Base-by-base conservation (phyloP, 2,888 invertebrate species). In the Mythimna albipuncta region DNA sequence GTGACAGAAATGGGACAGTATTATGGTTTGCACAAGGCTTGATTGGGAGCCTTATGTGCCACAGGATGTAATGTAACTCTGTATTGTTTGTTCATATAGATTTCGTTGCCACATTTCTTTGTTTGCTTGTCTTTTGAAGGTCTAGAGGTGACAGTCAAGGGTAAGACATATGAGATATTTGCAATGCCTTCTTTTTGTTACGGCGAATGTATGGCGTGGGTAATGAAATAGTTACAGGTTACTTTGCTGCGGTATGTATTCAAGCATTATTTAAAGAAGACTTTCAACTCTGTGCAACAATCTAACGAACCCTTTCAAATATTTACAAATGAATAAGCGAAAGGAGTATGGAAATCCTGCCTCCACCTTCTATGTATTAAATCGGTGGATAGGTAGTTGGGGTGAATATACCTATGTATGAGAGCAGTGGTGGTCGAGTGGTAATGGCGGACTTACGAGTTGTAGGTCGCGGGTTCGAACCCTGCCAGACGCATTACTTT, bases 1-100 rank as follows among this genome's bases (percentile, higher is more conserved):
- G 32, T 68, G 59, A 79, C 54, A 58, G 32, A 62, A 67, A 63
- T 62, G 21, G 47, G 10, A 38, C 52, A 50, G 52, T 50, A 47
- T 13, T 38, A 47, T 13, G 32, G 16, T 41, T 79, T 83, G 61
- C 83, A 64, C n/a, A 64, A 77, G 21, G 26, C 7, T 47, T 21
- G 16, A 41, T 55, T 57, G 52, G 13, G 50, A 21, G 2, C 10
- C 21, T n/a, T 38, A 5, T 32, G 6, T 52, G 47, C 7, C 13
- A 26, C 61, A 68, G 61, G 81, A 68, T 65, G 11, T 68, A 50
- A 61, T 44, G 83, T 62, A 63, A 71, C 35, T 62, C n/a, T 10
- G 1, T 54, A 47, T 57, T 61, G 59, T 67, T 82, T 64, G 44
- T 64, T 55, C 7, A 32, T 50, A 26, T 58, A n/a, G 10, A 52